These are phyloP conservation scores for Hippocampus guttulatus DNA, from an alignment of 2,113 vertebrate genomes.

Conservation along the genomic window DNA sequence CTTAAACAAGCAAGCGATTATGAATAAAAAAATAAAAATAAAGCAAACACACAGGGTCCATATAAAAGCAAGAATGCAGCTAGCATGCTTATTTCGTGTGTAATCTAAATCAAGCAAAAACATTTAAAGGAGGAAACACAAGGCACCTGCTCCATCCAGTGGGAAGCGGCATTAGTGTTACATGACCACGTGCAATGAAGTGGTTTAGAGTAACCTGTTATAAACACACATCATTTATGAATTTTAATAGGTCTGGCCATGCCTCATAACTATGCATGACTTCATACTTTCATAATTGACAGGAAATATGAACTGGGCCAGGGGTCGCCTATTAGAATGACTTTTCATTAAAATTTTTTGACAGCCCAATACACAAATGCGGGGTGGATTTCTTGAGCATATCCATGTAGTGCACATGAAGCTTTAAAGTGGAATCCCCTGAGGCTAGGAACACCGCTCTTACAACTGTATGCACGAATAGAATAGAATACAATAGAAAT, in stretches of 20 bases:
- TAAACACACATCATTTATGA: slow-evolving; percentile 96
- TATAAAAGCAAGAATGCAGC: slow-evolving; percentile 15
- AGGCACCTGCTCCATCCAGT: slow-evolving; percentile 46
- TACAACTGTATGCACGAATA: slow-evolving; percentile 52
- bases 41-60: slow-evolving; percentile 16
- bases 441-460: slow-evolving; percentile 53
- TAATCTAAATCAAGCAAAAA: slow-evolving; percentile 13
- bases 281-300: slow-evolving; percentile 98
- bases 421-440: slow-evolving; percentile 59
- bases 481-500: too few species aligned
- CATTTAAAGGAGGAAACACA: slow-evolving; percentile 16
- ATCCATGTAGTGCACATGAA: slow-evolving; percentile 74
- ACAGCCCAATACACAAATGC: slow-evolving; percentile 88
- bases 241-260: slow-evolving; percentile 90
- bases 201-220: slow-evolving; percentile 64
- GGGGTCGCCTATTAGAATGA: slow-evolving; percentile 98
- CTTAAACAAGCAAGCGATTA: slow-evolving; percentile 53
- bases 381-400: slow-evolving; percentile 78
- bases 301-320: slow-evolving; percentile 99
- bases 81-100: not conserved
- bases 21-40: slow-evolving; percentile 3
- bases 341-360: slow-evolving; percentile 99
- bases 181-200: slow-evolving; percentile 70
- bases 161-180: slow-evolving; percentile 62
- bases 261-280: slow-evolving; percentile 99